A percentile compares a stretch with the other conserved stretches of the same genome.
phyloP scores from a whole-genome alignment of 2,113 vertebrate genomes.

The Rafetus swinhoei region DNA sequence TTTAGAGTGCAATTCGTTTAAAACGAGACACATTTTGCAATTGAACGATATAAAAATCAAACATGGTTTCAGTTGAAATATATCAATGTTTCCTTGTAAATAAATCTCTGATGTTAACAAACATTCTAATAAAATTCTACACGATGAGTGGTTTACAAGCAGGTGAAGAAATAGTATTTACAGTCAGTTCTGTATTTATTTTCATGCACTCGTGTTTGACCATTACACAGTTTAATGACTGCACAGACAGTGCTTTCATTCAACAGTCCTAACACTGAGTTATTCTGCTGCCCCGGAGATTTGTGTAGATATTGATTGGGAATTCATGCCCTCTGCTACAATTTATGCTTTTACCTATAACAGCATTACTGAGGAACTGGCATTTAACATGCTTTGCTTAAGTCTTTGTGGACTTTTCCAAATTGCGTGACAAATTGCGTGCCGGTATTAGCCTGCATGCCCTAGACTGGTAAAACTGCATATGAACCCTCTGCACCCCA shows the following conservation, averaged over 20 bases:
- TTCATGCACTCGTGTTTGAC: slow-evolving; percentile 64
- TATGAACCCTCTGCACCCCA: neutral
- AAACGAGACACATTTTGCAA: slow-evolving; percentile 52
- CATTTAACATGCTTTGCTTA: neutral
- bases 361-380: neutral
- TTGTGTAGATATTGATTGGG: slow-evolving; percentile 26
- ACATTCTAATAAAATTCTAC: slow-evolving; percentile 67
- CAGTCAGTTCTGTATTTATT: slow-evolving; percentile 65
- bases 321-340: slow-evolving; percentile 45
- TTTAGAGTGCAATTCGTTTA: slow-evolving; percentile 56
- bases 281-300: slow-evolving; percentile 59
- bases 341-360: slow-evolving; percentile 53
- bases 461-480: neutral
- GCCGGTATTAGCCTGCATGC: no score
- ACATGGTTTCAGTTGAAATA: slow-evolving; percentile 72
- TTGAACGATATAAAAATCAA: slow-evolving; percentile 26
- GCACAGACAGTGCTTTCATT: slow-evolving; percentile 69
- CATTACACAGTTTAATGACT: slow-evolving; percentile 46
- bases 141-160: slow-evolving; percentile 36
- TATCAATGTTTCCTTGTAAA: slow-evolving; percentile 39
- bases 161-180: slow-evolving; percentile 59
- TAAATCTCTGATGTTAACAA: slow-evolving; percentile 56
- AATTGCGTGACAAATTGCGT: no score
- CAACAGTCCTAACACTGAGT: slow-evolving; percentile 46
- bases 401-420: neutral